phyloP scores from a whole-genome alignment of 2,797 vertebrate species.

The Coregonus sp. region DNA sequence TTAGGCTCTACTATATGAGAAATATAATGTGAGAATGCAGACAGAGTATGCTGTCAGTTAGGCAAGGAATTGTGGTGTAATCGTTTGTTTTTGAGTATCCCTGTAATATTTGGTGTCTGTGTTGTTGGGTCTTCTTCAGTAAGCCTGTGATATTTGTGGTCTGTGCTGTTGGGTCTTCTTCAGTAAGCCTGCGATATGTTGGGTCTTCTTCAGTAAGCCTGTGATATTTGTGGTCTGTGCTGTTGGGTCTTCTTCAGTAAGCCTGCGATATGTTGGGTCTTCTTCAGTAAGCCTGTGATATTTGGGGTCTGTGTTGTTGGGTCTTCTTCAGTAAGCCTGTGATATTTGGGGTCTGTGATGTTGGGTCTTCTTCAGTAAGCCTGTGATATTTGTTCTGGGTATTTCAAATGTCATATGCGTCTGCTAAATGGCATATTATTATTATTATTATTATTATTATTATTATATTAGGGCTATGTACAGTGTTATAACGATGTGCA shows the following conservation, averaged over 20 bases:
- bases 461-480: too few relatives aligned
- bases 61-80: too few relatives aligned
- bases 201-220: slow-evolving; percentile 35
- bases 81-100: too few relatives aligned
- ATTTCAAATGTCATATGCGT: too few relatives aligned
- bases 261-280: slow-evolving; percentile 47
- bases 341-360: slow-evolving; percentile 55
- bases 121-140: not conserved
- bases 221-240: slow-evolving; percentile 46
- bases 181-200: slow-evolving; percentile 32
- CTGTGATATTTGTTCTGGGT: slow-evolving; percentile 19
- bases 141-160: slow-evolving; percentile 2
- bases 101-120: not conserved
- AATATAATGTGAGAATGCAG: too few relatives aligned
- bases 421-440: too few relatives aligned
- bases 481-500: too few relatives aligned
- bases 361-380: too few relatives aligned
- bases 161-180: slow-evolving; percentile 11
- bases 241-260: slow-evolving; percentile 46
- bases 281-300: slow-evolving; percentile 44
- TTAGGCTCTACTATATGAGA: too few relatives aligned
- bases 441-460: too few relatives aligned
- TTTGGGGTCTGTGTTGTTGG: slow-evolving; percentile 52
- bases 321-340: too few relatives aligned
- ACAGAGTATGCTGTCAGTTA: too few relatives aligned